These are phyloP conservation scores for Neotoxoptera formosana DNA, from an alignment of 1,140 invertebrate genomes.

Conservation along the genomic window DNA sequence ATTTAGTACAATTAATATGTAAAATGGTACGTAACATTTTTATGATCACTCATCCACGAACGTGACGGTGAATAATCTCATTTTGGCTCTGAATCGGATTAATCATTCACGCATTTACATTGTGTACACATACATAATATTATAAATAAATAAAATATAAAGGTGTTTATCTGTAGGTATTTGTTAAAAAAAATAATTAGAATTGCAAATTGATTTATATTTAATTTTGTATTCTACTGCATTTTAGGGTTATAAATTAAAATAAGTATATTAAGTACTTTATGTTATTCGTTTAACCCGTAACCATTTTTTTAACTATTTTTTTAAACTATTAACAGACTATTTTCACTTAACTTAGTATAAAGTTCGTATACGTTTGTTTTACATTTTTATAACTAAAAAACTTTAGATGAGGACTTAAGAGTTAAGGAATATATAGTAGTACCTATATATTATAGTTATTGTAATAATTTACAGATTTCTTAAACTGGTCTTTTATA, in stretches of 20 bases:
- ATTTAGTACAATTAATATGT: slow-evolving; percentile 3
- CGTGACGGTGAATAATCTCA: background rate
- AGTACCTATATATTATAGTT: too few relatives aligned
- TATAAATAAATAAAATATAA: background rate
- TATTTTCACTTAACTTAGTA: background rate
- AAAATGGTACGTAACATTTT: background rate
- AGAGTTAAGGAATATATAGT: background rate
- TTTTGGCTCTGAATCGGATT: background rate
- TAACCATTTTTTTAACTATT: background rate
- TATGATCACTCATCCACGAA: background rate
- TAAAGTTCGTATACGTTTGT: background rate
- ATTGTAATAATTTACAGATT: background rate
- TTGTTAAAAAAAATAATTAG: too few relatives aligned
- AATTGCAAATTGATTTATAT: too few relatives aligned
- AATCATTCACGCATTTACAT: background rate
- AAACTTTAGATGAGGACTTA: background rate
- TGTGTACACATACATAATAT: background rate
- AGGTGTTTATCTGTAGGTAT: background rate
- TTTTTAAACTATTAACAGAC: background rate
- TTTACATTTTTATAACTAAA: too few relatives aligned
- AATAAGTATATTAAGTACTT: background rate
- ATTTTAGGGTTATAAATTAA: background rate
- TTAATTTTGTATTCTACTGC: background rate
- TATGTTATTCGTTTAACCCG: background rate
- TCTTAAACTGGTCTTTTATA: background rate